Evolutionary conservation across 2,113 vertebrate genomes (phyloP).

Genomic region (Toxostoma redivivum): DNA sequence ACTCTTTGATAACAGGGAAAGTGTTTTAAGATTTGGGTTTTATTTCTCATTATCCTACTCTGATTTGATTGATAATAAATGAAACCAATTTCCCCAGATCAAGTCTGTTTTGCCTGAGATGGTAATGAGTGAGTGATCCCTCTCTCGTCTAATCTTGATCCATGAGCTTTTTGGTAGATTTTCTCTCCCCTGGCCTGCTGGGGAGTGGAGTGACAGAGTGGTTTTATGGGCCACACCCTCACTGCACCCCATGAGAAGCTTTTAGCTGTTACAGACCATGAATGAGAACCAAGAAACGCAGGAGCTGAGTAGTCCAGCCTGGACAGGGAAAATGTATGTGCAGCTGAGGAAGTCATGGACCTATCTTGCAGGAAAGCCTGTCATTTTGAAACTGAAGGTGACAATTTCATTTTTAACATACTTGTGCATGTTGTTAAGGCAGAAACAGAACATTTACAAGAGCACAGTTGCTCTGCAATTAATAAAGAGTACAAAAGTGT

Average conservation of each 20-base stretch:
- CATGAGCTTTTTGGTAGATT: neutral
- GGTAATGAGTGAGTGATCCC: neutral
- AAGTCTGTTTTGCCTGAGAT: neutral
- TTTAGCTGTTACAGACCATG: neutral
- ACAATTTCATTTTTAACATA: neutral
- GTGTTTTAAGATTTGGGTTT: neutral
- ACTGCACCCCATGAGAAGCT: neutral
- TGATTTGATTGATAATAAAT: neutral
- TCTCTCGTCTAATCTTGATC: neutral
- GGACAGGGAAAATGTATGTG: neutral
- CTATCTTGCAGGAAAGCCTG: neutral
- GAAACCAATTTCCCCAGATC: neutral
- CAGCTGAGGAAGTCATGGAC: rapidly evolving
- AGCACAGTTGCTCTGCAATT: neutral
- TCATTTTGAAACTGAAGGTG: neutral
- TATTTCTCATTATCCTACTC: neutral
- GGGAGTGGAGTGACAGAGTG: neutral
- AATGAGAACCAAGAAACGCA: rapidly evolving
- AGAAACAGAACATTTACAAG: neutral
- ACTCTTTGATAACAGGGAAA: neutral
- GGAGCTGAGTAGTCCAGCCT: neutral
- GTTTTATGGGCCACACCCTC: neutral
- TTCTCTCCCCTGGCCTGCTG: neutral
- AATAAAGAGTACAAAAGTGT: neutral
- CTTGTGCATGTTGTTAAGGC: neutral